Evolutionary conservation across 1,140 invertebrate genomes (phyloP), one percentile per base, ranked within the genome.

Genomic region (Cyphomyrmex costatus): DNA sequence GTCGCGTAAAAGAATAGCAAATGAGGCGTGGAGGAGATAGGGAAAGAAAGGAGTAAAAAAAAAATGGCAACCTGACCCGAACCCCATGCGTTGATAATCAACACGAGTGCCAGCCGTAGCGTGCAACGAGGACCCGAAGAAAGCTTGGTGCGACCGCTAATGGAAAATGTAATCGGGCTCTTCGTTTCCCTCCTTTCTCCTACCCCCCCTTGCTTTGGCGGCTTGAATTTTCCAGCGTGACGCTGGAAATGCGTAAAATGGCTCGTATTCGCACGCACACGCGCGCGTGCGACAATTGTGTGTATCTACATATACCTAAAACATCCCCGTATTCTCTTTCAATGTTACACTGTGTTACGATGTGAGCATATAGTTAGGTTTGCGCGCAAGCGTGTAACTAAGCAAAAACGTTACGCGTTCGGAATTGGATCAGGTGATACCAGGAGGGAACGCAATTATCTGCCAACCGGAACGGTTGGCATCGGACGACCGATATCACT

Each of bases 111-210:
- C 83, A 53, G 61, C 76, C 36, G 4, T 27, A 51, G 42, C 77
- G 42, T 53, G 79, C 86, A 88, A 90, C 85, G 89, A 90, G 88
- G 89, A 88, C 88, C 78, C 80, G 86, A 87, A 87, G 84, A 88
- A 88, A 88, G 88, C 90, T 76, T 61, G 78, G 53, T 61, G 70
- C 70, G 77, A 86, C 82, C 79, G 86, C 89, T 90, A 90, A 90
- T 90, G 89, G 89, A 90, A 90, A 90, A 90, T 86, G 84, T 88
- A 92, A 92, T 89, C 88, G 76, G 68, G 68, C 73, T 86, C 85
- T 87, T 74, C 86, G 60, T 63, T 71, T 78, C 56, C 53, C 58
- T n/a, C 16, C 19, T n/a, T 36, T 24, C 63, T 79, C 42, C 19
- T 10, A 70, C 2, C 36, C 19, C n/a, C 66, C 19, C 60, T 61